A percentile compares a stretch with the other conserved stretches of the same genome.
Evolutionary conservation across 2,113 vertebrate genomes (phyloP).

Genomic region (Burhinus bistriatus): DNA sequence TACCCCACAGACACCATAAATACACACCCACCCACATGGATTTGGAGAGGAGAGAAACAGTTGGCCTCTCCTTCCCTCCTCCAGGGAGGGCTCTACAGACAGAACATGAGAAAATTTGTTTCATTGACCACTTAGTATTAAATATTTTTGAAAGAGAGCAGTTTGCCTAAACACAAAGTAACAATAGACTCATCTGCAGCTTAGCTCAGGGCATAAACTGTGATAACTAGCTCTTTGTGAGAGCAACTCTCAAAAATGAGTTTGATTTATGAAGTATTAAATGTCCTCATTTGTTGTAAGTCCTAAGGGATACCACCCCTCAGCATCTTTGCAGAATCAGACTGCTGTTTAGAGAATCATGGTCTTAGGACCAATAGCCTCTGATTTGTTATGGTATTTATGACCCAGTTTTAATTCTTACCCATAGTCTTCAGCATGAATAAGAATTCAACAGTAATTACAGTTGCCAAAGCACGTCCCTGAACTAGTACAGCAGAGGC

Average conservation of each 20-base stretch:
- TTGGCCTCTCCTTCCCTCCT: neutral
- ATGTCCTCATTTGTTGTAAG: neutral
- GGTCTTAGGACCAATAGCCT: neutral
- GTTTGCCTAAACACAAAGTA: neutral
- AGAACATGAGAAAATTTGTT: neutral
- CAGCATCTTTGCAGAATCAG: neutral
- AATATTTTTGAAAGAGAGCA: neutral
- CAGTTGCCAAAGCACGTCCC: conserved; percentile 6
- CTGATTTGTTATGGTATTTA: neutral
- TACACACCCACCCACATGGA: neutral
- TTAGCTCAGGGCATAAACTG: neutral
- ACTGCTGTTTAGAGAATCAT: neutral
- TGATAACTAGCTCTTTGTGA: neutral
- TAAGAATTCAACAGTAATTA: conserved; percentile 6
- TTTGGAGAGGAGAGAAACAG: neutral
- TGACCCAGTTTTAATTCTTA: neutral
- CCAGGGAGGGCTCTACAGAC: neutral
- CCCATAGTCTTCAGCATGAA: neutral
- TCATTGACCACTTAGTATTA: neutral
- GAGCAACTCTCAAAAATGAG: neutral
- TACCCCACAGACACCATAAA: neutral
- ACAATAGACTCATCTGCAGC: neutral
- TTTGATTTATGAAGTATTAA: neutral
- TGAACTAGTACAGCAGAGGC: neutral
- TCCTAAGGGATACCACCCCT: neutral